phyloP scores from a whole-genome alignment of 1,140 invertebrate species.

The Bombus superbus region DNA sequence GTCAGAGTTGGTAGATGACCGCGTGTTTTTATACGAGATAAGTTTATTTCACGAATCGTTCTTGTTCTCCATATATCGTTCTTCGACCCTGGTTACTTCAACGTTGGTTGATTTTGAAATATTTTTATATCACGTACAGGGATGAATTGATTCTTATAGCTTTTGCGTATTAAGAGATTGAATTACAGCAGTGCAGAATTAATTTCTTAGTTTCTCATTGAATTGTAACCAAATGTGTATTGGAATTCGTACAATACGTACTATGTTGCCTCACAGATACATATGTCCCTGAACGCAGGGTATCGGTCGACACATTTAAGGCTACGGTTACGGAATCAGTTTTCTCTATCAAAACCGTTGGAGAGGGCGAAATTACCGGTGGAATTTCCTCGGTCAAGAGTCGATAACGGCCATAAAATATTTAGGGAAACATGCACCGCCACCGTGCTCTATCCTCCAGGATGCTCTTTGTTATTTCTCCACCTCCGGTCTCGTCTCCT shows the following conservation, averaged over 20 bases:
- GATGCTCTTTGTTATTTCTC: conserved; percentile 65
- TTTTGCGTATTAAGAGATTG: not conserved
- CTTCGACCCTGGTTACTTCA: not conserved
- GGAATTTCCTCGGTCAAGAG: conserved; percentile 71
- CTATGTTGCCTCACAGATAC: no score
- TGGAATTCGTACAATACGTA: not conserved
- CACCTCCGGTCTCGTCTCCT: conserved; percentile 49
- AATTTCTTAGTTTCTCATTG: no score
- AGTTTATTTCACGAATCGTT: not conserved
- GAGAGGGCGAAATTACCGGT: conserved; percentile 59
- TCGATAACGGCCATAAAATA: conserved; percentile 72
- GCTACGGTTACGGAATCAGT: conserved; percentile 35
- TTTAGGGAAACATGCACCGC: conserved; percentile 69
- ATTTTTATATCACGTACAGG: not conserved
- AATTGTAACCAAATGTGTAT: not conserved
- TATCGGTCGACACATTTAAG: conserved; percentile 8
- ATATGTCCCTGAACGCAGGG: not conserved
- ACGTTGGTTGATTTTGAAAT: not conserved
- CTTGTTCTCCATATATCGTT: not conserved
- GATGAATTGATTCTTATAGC: no score
- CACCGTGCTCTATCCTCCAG: conserved; percentile 53
- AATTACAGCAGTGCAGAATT: no score
- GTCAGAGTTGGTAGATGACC: not conserved
- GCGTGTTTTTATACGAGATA: not conserved
- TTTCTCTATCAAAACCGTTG: conserved; percentile 51